phyloP scores from a whole-genome alignment of 1,140 invertebrate species.

The Neodiprion virginianus region DNA sequence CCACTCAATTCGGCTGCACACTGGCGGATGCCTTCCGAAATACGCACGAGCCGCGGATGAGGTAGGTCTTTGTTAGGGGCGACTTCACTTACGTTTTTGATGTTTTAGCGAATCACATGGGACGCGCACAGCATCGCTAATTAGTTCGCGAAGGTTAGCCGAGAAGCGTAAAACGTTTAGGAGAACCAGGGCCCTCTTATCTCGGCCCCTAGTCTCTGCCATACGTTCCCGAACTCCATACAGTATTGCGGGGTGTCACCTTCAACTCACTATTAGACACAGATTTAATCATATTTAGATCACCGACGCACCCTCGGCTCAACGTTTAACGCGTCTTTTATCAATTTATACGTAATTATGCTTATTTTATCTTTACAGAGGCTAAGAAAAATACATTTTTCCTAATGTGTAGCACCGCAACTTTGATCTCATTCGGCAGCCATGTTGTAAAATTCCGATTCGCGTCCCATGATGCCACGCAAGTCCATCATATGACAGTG shows the following conservation, averaged over 20 bases:
- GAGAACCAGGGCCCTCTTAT: constrained; percentile 36
- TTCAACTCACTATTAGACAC: constrained; percentile 40
- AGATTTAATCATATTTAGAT: constrained; percentile 47
- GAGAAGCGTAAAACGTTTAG: constrained; percentile 26
- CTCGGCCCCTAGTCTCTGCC: constrained; percentile 49
- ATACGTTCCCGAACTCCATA: constrained; percentile 48
- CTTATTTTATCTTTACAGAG: background rate
- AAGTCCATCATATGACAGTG: constrained; percentile 53
- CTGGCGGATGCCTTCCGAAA: constrained; percentile 31
- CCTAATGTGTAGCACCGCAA: constrained; percentile 45
- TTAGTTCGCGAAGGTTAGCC: constrained; percentile 23
- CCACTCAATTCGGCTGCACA: background rate
- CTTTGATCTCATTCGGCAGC: constrained; percentile 50
- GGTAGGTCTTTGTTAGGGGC: background rate
- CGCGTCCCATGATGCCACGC: constrained; percentile 49
- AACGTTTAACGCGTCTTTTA: constrained; percentile 29
- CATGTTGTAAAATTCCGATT: constrained; percentile 55
- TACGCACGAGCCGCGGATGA: constrained; percentile 17
- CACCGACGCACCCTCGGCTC: constrained; percentile 24
- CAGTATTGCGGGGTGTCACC: constrained; percentile 50
- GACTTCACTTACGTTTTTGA: constrained; percentile 24
- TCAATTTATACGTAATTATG: background rate
- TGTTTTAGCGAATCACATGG: constrained; percentile 36
- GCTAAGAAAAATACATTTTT: constrained; percentile 50
- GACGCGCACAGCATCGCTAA: constrained; percentile 38